These are phyloP conservation scores for Neodiprion pinetum DNA, from an alignment of 1,140 invertebrate genomes.

Conservation along the genomic window DNA sequence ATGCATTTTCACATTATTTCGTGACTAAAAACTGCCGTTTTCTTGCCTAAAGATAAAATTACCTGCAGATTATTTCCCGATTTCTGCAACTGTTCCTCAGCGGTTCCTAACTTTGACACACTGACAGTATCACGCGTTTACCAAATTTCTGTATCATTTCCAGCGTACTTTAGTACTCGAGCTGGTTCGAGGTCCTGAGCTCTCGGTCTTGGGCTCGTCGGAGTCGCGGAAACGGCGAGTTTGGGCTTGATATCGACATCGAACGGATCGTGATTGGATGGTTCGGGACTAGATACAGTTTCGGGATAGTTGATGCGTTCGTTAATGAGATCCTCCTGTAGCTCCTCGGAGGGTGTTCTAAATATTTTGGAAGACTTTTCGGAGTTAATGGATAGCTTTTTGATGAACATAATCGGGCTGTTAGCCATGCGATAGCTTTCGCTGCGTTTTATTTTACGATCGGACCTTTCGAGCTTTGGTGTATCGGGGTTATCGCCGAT, in stretches of 20 bases:
- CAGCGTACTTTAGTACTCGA: constrained; percentile 63
- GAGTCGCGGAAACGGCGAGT: constrained; percentile 32
- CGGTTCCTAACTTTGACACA: too few species aligned
- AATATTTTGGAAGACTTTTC: constrained; percentile 52
- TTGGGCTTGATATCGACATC: constrained; percentile 42
- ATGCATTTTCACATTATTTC: too few species aligned
- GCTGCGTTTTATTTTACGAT: constrained; percentile 75
- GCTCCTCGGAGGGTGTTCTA: constrained; percentile 59
- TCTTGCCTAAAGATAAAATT: too few species aligned
- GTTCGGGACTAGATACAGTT: constrained; percentile 63
- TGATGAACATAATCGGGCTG: constrained; percentile 68
- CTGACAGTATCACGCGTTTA: constrained; percentile 45
- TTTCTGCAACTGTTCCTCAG: too few species aligned
- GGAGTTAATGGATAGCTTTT: constrained; percentile 46
- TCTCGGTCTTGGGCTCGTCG: constrained; percentile 55
- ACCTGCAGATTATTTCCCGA: too few species aligned
- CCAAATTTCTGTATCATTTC: constrained; percentile 79
- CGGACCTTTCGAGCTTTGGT: constrained; percentile 24
- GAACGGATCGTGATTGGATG: constrained; percentile 47
- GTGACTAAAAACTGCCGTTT: too few species aligned
- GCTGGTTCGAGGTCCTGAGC: constrained; percentile 53
- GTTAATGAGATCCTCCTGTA: constrained; percentile 67
- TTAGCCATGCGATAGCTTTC: constrained; percentile 88
- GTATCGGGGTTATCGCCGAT: constrained; percentile 21
- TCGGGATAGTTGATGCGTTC: constrained; percentile 76